phyloP scores from a whole-genome alignment of 2,888 invertebrate species.

The Epistrophe eligans region DNA sequence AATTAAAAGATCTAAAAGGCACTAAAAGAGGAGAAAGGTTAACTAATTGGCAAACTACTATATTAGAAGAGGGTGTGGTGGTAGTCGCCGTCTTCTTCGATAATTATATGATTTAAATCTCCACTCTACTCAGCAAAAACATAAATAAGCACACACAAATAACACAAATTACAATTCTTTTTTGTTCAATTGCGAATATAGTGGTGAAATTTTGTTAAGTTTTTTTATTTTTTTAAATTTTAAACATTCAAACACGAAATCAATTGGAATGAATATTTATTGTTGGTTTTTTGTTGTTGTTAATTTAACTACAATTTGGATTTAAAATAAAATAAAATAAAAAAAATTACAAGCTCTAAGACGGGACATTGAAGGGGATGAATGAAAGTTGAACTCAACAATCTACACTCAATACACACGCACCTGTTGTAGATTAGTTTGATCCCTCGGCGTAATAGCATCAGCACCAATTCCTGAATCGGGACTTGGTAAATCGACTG shows the following conservation, averaged over 20 bases:
- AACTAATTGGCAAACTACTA: constrained; percentile 57
- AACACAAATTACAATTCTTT: constrained; percentile 37
- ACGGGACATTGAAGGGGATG: constrained; percentile 20
- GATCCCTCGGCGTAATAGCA: constrained; percentile 95
- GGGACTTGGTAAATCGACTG: constrained; percentile 97
- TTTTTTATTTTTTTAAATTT: constrained; percentile 15
- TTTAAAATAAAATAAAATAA: background rate
- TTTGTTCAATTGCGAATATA: constrained; percentile 50
- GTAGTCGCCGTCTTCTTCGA: constrained; percentile 1
- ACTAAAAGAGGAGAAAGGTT: constrained; percentile 49
- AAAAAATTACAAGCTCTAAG: background rate
- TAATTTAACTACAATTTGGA: constrained; percentile 56
- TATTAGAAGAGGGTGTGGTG: constrained; percentile 33
- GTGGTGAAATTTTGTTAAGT: constrained; percentile 53
- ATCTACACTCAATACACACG: constrained; percentile 81
- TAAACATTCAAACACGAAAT: constrained; percentile 68
- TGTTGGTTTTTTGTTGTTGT: constrained; percentile 19
- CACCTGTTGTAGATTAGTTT: constrained; percentile 95
- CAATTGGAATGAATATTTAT: constrained; percentile 62
- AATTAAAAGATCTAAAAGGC: constrained; percentile 54
- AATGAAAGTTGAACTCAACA: constrained; percentile 25
- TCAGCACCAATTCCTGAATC: constrained; percentile 98
- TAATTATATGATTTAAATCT: constrained; percentile 25
- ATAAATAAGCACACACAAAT: constrained; percentile 70
- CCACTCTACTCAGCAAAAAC: constrained; percentile 39